Evolutionary conservation across 1,140 invertebrate genomes (phyloP).

Genomic region (Zaprionus vittiger): DNA sequence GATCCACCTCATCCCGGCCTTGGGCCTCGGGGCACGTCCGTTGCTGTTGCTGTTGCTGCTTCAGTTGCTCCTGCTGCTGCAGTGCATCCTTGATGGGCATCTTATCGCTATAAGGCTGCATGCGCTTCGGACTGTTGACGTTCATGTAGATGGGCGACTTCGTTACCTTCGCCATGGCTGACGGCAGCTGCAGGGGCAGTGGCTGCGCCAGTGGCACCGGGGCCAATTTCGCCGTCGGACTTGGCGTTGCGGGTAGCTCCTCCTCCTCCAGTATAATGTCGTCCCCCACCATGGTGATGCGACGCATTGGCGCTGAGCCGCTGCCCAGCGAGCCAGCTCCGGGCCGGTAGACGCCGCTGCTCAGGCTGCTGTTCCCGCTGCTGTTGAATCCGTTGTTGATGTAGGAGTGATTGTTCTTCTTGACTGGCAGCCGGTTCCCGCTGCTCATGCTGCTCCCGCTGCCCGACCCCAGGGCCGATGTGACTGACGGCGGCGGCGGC

Average conservation of each 20-base stretch:
- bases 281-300: slow-evolving; percentile 79
- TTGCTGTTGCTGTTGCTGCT: background rate
- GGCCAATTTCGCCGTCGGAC: slow-evolving; percentile 37
- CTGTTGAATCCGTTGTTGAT: slow-evolving; percentile 75
- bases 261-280: slow-evolving; percentile 83
- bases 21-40: background rate
- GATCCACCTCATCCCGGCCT: slow-evolving; percentile 3
- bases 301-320: slow-evolving; percentile 45
- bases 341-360: slow-evolving; percentile 58
- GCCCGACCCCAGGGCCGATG: slow-evolving; percentile 43
- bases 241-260: slow-evolving; percentile 57
- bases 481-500: slow-evolving; percentile 41
- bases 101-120: slow-evolving; percentile 58
- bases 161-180: slow-evolving; percentile 15
- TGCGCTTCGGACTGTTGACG: slow-evolving; percentile 76
- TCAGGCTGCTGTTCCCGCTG: slow-evolving; percentile 40
- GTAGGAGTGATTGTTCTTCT: slow-evolving; percentile 79
- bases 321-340: slow-evolving; percentile 53
- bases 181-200: slow-evolving; percentile 21
- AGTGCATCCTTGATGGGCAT: slow-evolving; percentile 51
- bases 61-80: slow-evolving; percentile 11
- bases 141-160: slow-evolving; percentile 73
- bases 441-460: slow-evolving; percentile 23
- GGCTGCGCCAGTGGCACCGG: slow-evolving; percentile 27
- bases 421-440: slow-evolving; percentile 50